Conservation (phyloP, 1,140 invertebrate species). For the Sinonovacula constricta region DNA sequence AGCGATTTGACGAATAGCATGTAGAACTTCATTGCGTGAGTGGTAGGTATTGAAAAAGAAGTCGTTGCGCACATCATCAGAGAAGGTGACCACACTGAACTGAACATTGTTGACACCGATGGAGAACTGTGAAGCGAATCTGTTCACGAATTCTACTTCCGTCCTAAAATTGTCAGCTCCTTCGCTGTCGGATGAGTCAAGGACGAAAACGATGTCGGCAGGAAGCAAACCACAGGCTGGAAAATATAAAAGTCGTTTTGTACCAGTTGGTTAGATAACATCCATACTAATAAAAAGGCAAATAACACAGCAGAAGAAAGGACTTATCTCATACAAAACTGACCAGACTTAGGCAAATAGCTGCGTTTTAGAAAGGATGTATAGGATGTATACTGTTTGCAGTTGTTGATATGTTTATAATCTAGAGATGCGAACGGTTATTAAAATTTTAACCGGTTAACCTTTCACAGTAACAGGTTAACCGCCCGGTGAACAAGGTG, state of each 20-base stretch:
- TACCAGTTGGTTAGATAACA: too few relatives aligned
- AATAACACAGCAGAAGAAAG: too few relatives aligned
- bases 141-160: constrained; percentile 52
- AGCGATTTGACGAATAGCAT: constrained; percentile 32
- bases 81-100: constrained; percentile 54
- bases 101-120: constrained; percentile 53
- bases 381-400: too few relatives aligned
- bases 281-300: too few relatives aligned
- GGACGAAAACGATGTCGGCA: constrained; percentile 65
- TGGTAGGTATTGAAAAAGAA: constrained; percentile 29
- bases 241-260: too few relatives aligned
- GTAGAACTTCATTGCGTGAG: constrained; percentile 13
- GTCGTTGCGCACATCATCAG: not conserved
- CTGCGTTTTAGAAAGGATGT: too few relatives aligned
- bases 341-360: not conserved
- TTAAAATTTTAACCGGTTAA: too few relatives aligned
- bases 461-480: too few relatives aligned
- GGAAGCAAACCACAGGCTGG: constrained; percentile 43
- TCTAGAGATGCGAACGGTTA: too few relatives aligned
- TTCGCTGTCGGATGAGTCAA: constrained; percentile 58
- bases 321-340: not conserved
- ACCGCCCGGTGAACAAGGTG: too few relatives aligned
- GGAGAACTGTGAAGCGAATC: constrained; percentile 41
- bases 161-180: constrained; percentile 49
- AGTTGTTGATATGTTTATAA: too few relatives aligned